Base-by-base conservation (phyloP, 2,113 vertebrate species). In the Sinocyclocheilus rhinocerous region DNA sequence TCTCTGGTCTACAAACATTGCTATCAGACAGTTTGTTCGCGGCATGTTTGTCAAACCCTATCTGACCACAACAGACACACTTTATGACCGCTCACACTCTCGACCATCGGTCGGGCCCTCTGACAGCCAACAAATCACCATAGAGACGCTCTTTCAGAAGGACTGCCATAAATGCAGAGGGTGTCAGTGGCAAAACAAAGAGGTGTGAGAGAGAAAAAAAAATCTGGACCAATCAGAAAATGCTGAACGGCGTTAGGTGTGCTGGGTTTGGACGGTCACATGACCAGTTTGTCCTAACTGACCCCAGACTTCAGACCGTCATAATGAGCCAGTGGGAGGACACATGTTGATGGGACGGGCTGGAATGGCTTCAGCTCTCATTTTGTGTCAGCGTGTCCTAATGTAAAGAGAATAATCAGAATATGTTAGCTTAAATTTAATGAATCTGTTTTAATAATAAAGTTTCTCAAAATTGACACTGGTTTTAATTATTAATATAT, bases 61-160 rank as follows among this genome's bases (percentile, higher is more conserved):
- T 96, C 95, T 93, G 90, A 50, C 90, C 83, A 84, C 85, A 87
- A 91, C 95, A 97, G 96, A 94, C 93, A 85, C 93, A 83, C 91
- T 95, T 94, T 92, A 97, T 94, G 93, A 93, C 91, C 83, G 81
- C 91, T 89, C 91, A 91, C 88, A 84, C 29, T 36, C 84, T 78
- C 1, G 76, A 36, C 87, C 93, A 94, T 96, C 95, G 95, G 95
- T 96, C 95, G 94, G 93, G 70, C 59, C 90, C 7, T 89, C 91
- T 91, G 92, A 93, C 93, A 92, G 95, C 94, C 93, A 93, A 81
- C 81, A 88, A 85, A 90, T 97, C 89, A 76, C 95, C 91, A 92
- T 79, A 92, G 95, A 93, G 92, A 97, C 94, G 26, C 84, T 90
- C 91, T 93, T 93, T 83, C 91, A 94, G 95, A 89, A 91, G 92